Evolutionary conservation across 2,113 vertebrate species (phyloP).

Genomic region (Bubo blakistoni): DNA sequence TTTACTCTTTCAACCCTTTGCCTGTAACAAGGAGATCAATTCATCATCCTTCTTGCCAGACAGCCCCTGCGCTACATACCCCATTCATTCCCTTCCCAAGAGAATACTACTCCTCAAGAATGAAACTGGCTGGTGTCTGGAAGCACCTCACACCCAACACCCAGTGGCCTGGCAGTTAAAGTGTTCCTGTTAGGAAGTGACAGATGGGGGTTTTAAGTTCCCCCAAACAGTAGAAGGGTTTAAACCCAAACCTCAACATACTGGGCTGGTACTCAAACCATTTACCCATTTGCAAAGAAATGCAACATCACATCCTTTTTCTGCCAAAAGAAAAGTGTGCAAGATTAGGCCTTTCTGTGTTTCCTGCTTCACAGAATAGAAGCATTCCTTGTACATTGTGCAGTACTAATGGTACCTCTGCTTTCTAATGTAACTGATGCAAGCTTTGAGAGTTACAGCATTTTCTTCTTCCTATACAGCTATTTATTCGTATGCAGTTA

Average conservation of each 20-base stretch:
- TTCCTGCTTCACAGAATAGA: neutral
- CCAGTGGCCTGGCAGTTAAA: neutral
- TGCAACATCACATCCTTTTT: neutral
- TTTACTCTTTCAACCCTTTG: neutral
- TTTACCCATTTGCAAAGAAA: neutral
- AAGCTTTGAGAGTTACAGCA: neutral
- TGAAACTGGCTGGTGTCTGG: neutral
- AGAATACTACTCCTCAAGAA: neutral
- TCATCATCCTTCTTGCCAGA: neutral
- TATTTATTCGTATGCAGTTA: neutral
- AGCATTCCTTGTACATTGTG: neutral
- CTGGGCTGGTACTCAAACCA: neutral
- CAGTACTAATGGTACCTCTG: neutral
- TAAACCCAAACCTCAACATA: neutral
- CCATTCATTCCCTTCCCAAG: neutral
- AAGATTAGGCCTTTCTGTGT: neutral
- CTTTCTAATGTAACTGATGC: neutral
- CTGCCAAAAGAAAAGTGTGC: neutral
- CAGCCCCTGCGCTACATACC: neutral
- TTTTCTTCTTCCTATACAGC: neutral
- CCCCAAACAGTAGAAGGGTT: neutral
- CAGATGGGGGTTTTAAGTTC: neutral
- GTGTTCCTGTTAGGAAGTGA: neutral
- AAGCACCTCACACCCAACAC: neutral
- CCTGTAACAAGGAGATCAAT: neutral